Conservation (phyloP, 2,797 vertebrate species). For the Muraenolepis orangiensis region DNA sequence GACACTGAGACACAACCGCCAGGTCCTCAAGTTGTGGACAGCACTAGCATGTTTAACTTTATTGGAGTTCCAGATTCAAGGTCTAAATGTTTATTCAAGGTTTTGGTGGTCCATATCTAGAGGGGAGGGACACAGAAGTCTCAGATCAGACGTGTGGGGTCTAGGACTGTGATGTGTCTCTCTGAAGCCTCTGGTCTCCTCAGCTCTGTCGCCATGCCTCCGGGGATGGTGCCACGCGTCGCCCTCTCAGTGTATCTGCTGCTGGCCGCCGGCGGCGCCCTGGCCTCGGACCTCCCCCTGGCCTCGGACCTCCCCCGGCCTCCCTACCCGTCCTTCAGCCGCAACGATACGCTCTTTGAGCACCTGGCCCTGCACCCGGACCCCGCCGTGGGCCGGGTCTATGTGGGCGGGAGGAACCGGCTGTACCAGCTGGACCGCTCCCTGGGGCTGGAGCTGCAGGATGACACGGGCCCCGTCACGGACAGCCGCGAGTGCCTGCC, state of each 20-base stretch:
- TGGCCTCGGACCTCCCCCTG: conserved; percentile 35
- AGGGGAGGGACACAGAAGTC: background rate
- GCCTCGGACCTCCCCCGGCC: conserved; percentile 36
- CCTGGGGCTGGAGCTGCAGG: conserved; percentile 72
- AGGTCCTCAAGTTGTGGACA: conserved; percentile 9
- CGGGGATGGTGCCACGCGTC: conserved; percentile 68
- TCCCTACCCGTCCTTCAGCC: conserved; percentile 75
- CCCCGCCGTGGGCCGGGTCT: conserved; percentile 79
- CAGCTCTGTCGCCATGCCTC: conserved; percentile 85
- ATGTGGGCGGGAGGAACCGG: conserved; percentile 88
- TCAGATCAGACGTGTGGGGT: background rate
- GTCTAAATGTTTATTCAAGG: background rate
- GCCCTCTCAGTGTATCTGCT: conserved; percentile 69
- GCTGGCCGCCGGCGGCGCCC: conserved; percentile 20
- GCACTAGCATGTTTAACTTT: background rate
- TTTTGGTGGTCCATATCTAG: background rate
- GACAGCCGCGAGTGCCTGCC: conserved; percentile 95
- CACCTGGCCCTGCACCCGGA: conserved; percentile 89
- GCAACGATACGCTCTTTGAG: conserved; percentile 82
- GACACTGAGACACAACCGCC: background rate
- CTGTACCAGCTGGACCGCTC: conserved; percentile 86
- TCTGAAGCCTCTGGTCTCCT: background rate
- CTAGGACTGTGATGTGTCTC: background rate
- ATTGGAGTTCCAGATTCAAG: background rate
- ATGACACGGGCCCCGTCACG: conserved; percentile 82